A percentile compares a stretch with the other conserved stretches of the same genome.
Evolutionary conservation across 2,797 vertebrate species (phyloP).

Genomic region (Discoglossus pictus): DNA sequence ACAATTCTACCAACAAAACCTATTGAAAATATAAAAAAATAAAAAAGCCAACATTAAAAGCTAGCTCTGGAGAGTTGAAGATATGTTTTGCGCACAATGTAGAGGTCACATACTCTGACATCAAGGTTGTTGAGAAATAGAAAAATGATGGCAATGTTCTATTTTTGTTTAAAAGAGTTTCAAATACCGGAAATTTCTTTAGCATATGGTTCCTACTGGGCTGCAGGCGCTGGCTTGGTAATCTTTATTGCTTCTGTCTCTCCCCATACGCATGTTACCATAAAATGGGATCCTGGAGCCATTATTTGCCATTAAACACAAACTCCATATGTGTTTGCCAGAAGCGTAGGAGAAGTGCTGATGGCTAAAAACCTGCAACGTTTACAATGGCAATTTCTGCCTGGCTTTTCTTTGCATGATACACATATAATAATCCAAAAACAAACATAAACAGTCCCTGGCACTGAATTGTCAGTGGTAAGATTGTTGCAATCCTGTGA

Average conservation of each 20-base stretch:
- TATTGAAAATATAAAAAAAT: too few relatives aligned
- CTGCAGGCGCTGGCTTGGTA: not conserved
- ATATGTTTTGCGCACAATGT: too few relatives aligned
- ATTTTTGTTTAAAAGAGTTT: constrained; percentile 5
- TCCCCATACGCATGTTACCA: not conserved
- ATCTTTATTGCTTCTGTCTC: constrained; percentile 25
- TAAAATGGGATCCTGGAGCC: not conserved
- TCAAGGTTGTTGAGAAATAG: too few relatives aligned
- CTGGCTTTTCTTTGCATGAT: constrained; percentile 22
- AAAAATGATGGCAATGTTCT: not conserved
- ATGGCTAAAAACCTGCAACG: not conserved
- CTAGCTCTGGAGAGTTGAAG: constrained; percentile 7
- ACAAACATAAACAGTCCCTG: constrained; percentile 69
- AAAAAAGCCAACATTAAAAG: constrained; percentile 10
- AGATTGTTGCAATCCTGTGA: constrained; percentile 61
- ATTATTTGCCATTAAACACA: not conserved
- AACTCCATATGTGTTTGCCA: constrained; percentile 1
- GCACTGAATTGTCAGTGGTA: constrained; percentile 62
- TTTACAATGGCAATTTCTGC: too few relatives aligned
- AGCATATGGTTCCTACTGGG: not conserved
- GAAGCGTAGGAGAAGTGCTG: too few relatives aligned
- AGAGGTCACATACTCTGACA: too few relatives aligned
- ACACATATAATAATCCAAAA: constrained; percentile 53
- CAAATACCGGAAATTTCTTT: not conserved
- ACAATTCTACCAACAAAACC: constrained; percentile 64